These are phyloP conservation scores for Odontothrips loti DNA, from an alignment of 2,888 invertebrate species.

Conservation along the genomic window DNA sequence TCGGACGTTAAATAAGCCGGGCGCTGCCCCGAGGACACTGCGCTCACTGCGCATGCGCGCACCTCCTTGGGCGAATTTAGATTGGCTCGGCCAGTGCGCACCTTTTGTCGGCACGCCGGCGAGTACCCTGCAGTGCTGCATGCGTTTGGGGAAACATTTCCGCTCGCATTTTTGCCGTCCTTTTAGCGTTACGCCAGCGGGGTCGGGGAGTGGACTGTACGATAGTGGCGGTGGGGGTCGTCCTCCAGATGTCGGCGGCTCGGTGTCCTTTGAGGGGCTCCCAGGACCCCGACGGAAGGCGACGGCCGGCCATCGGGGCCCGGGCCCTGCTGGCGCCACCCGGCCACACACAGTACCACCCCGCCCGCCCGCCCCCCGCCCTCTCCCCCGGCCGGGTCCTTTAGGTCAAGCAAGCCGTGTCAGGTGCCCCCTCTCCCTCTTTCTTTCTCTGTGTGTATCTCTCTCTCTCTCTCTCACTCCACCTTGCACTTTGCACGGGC, in stretches of 20 bases:
- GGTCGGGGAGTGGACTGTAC: too few species aligned
- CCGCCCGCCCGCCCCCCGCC: neutral
- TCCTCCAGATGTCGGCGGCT: neutral
- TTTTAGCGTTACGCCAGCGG: neutral
- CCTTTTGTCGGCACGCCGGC: neutral
- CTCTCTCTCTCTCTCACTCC: neutral
- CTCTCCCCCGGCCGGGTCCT: neutral
- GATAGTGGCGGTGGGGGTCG: too few species aligned
- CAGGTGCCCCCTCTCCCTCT: too few species aligned
- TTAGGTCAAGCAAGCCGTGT: too few species aligned
- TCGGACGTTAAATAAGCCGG: conserved; percentile 14
- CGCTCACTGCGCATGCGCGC: neutral
- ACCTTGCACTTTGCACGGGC: neutral
- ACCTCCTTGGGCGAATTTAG: neutral
- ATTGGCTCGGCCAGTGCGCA: neutral
- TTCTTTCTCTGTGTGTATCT: too few species aligned
- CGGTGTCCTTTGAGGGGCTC: neutral
- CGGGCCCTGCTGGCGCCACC: neutral
- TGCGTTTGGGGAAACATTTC: too few species aligned
- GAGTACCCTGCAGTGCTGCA: neutral
- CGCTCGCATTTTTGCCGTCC: too few species aligned
- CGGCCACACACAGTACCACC: neutral
- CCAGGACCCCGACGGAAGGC: too few species aligned
- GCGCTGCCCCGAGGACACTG: neutral
- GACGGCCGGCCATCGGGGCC: neutral